Percentiles rank a stretch among this genome's conserved stretches.
Conservation (phyloP, 35 echinoderm and acorn worm genomes). For the Heliocidaris tuberculata region DNA sequence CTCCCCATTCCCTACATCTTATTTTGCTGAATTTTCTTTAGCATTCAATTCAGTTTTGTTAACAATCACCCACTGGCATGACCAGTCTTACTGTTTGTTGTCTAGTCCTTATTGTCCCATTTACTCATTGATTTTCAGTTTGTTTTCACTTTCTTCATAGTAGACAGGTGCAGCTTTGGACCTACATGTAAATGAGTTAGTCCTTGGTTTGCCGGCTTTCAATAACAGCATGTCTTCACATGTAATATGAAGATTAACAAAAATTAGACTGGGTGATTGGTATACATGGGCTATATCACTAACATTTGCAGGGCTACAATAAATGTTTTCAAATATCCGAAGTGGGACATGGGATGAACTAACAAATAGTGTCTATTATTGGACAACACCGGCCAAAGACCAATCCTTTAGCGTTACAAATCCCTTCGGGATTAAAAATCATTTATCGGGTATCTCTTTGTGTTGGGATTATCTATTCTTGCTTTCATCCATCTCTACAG, state of each 20-base stretch:
- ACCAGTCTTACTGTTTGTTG: no score
- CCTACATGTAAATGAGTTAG: neutral
- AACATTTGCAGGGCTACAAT: neutral
- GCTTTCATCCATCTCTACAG: neutral
- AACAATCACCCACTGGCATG: no score
- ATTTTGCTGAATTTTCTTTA: no score
- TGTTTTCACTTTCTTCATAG: no score
- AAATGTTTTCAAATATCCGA: neutral
- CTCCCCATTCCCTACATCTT: no score
- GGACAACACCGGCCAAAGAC: neutral
- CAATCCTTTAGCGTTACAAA: neutral
- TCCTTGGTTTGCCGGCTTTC: neutral
- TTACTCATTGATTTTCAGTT: no score
- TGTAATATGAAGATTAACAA: neutral
- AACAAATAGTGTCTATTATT: neutral
- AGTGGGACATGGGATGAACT: neutral
- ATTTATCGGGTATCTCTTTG: neutral
- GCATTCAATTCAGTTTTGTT: no score
- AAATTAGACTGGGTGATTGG: neutral
- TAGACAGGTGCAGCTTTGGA: neutral
- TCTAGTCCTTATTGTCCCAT: no score
- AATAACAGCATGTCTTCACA: neutral
- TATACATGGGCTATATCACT: neutral
- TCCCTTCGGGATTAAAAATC: neutral
- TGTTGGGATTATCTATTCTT: neutral